Evolutionary conservation across 2,113 vertebrate genomes (phyloP).

Genomic region (Oreochromis spilurus): DNA sequence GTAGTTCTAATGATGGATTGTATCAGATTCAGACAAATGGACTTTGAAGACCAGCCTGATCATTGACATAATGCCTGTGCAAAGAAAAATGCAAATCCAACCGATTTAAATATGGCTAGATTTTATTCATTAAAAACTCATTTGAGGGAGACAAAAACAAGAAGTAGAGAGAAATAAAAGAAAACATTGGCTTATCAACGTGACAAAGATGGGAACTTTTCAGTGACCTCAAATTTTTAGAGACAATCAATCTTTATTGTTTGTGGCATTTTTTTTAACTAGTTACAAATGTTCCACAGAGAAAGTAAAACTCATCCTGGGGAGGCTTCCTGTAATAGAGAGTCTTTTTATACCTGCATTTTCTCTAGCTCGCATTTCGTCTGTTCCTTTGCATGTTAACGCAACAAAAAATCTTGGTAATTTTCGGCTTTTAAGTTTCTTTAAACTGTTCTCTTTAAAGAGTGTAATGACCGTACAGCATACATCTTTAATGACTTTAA

Average conservation of each 20-base stretch:
- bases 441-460: neutral
- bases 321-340: neutral
- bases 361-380: neutral
- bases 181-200: neutral
- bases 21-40: neutral
- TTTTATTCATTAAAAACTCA: neutral
- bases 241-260: neutral
- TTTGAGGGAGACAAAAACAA: neutral
- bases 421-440: neutral
- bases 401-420: neutral
- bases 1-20: neutral
- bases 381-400: neutral
- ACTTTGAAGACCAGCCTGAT: neutral
- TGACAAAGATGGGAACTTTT: neutral
- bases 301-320: neutral
- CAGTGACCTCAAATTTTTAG: neutral
- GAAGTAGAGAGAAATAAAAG: neutral
- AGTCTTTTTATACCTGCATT: neutral
- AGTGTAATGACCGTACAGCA: neutral
- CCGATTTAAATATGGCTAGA: neutral
- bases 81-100: neutral
- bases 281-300: neutral
- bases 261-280: neutral
- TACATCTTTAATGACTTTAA: neutral
- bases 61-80: neutral